phyloP scores from a whole-genome alignment of 1,140 invertebrate genomes.

The Pantala flavescens region DNA sequence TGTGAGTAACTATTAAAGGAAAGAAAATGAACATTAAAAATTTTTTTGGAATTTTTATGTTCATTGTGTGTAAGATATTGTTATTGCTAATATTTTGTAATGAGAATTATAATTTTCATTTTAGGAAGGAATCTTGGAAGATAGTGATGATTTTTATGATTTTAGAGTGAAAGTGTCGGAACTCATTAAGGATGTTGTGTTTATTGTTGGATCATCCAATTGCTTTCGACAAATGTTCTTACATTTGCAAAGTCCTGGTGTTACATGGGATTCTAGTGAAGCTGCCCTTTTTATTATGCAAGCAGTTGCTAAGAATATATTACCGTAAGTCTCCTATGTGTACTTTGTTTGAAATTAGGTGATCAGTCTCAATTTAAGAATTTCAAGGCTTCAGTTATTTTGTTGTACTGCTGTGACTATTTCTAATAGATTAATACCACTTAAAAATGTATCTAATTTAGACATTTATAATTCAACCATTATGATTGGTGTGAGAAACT shows the following conservation, averaged over 20 bases:
- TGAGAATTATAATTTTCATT: conserved; percentile 22
- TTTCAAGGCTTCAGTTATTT: no score
- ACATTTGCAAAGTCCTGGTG: conserved; percentile 48
- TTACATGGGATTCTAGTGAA: conserved; percentile 85
- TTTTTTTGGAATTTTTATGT: no score
- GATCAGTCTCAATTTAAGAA: not conserved
- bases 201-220: conserved; percentile 84
- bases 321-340: conserved; percentile 64
- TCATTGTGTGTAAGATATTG: no score
- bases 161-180: conserved; percentile 85
- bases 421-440: no score
- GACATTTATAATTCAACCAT: no score
- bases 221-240: conserved; percentile 88
- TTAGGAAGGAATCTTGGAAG: conserved; percentile 75
- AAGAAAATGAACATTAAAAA: no score
- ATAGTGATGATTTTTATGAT: conserved; percentile 75
- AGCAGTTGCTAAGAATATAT: conserved; percentile 87
- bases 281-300: conserved; percentile 94
- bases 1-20: conserved; percentile 44
- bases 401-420: no score
- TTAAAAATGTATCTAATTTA: no score
- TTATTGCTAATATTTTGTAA: no score
- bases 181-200: conserved; percentile 94
- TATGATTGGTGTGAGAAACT: no score
- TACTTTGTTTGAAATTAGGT: not conserved